These are phyloP conservation scores for Lacanobia wlatinum DNA, from an alignment of 2,888 invertebrate species.

Conservation along the genomic window DNA sequence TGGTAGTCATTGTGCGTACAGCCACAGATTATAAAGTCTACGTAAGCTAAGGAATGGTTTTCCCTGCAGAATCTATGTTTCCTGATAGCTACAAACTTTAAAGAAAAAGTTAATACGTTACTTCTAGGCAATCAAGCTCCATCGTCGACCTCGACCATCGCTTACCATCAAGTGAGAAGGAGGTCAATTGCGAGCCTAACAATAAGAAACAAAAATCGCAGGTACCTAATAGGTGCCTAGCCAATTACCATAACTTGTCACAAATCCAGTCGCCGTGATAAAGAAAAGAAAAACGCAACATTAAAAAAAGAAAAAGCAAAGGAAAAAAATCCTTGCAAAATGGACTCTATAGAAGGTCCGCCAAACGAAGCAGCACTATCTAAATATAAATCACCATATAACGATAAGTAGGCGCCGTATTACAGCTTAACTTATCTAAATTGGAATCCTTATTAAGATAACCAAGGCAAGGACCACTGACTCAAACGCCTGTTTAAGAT, in stretches of 20 bases:
- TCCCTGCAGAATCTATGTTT: no score
- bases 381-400: constrained; percentile 47
- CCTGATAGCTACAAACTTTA: no score
- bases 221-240: no score
- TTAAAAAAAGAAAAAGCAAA: not conserved
- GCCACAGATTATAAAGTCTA: no score
- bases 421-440: constrained; percentile 44
- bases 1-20: no score
- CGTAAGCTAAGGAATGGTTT: no score
- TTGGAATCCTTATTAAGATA: constrained; percentile 40
- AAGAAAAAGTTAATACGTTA: no score
- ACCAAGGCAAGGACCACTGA: constrained; percentile 11
- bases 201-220: not conserved
- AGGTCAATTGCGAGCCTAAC: not conserved
- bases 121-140: no score
- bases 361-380: not conserved
- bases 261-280: not conserved
- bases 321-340: not conserved
- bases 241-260: no score
- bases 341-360: not conserved
- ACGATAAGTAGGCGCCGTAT: constrained; percentile 45
- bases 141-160: no score
- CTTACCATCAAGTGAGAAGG: no score
- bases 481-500: constrained; percentile 23
- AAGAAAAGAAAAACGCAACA: not conserved